A percentile compares a stretch with the other conserved stretches of the same genome.
Conservation (phyloP, 2,797 vertebrate species). For the Enteromius trimaculatus region DNA sequence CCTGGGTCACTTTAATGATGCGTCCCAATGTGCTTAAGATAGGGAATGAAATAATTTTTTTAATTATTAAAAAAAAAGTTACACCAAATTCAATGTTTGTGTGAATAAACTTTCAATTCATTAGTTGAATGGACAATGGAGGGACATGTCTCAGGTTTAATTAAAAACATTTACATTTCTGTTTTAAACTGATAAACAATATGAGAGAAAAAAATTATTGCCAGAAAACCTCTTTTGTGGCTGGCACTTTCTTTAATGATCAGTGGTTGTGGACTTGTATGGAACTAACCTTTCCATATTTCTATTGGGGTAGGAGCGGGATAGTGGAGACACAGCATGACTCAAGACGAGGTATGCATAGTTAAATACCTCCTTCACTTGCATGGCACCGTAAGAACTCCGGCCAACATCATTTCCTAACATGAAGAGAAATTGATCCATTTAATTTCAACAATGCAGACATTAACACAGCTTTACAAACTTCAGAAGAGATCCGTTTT, state of each 20-base stretch:
- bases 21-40: slow-evolving; percentile 87
- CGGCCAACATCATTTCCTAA: slow-evolving; percentile 95
- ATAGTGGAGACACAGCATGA: slow-evolving; percentile 91
- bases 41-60: neutral
- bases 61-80: neutral
- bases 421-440: neutral
- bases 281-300: slow-evolving; percentile 89
- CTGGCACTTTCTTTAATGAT: neutral
- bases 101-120: neutral
- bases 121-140: neutral
- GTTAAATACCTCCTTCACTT: slow-evolving; percentile 96
- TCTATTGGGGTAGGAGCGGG: slow-evolving; percentile 93
- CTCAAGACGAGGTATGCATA: slow-evolving; percentile 96
- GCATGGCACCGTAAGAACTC: slow-evolving; percentile 96
- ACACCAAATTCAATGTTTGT: neutral
- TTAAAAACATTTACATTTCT: neutral
- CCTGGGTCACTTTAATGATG: slow-evolving; percentile 94
- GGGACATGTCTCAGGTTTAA: neutral
- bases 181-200: neutral
- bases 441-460: neutral
- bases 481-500: too few species aligned
- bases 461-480: neutral
- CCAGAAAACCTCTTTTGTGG: neutral
- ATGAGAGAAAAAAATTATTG: neutral
- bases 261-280: neutral